These are phyloP conservation scores for Ornithoptera priamus DNA, from an alignment of 2,888 invertebrate genomes.

Conservation along the genomic window DNA sequence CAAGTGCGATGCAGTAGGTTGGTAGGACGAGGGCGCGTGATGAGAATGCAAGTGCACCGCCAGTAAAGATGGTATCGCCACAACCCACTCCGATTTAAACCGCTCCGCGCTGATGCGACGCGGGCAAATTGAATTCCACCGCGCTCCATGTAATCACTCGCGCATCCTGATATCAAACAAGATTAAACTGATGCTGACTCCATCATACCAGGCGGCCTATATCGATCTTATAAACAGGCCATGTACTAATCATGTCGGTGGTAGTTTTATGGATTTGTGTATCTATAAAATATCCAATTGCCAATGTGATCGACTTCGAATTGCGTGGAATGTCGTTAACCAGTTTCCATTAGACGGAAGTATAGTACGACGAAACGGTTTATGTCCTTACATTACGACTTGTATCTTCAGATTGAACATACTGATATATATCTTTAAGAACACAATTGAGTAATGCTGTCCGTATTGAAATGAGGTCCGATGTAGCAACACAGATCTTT, in stretches of 20 bases:
- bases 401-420: constrained; percentile 50
- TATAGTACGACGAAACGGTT: constrained; percentile 44
- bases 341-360: constrained; percentile 46
- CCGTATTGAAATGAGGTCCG: neutral
- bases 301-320: constrained; percentile 2
- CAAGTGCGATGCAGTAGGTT: constrained; percentile 72
- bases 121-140: constrained; percentile 65
- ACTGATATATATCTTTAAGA: neutral
- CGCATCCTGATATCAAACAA: constrained; percentile 47
- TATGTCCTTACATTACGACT: constrained; percentile 44
- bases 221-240: constrained; percentile 14
- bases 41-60: constrained; percentile 63
- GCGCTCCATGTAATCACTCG: constrained; percentile 51
- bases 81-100: constrained; percentile 52
- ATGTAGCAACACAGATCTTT: neutral
- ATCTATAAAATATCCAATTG: constrained; percentile 3
- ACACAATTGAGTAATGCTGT: neutral
- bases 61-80: constrained; percentile 63
- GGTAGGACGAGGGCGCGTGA: constrained; percentile 73
- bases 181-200: constrained; percentile 40
- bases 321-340: neutral
- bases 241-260: constrained; percentile 1
- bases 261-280: constrained; percentile 3
- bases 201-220: constrained; percentile 25
- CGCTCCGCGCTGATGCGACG: constrained; percentile 57